A percentile compares a stretch with the other conserved stretches of the same genome.
phyloP scores from a whole-genome alignment of 2,888 invertebrate species.

The Apamea sordens region DNA sequence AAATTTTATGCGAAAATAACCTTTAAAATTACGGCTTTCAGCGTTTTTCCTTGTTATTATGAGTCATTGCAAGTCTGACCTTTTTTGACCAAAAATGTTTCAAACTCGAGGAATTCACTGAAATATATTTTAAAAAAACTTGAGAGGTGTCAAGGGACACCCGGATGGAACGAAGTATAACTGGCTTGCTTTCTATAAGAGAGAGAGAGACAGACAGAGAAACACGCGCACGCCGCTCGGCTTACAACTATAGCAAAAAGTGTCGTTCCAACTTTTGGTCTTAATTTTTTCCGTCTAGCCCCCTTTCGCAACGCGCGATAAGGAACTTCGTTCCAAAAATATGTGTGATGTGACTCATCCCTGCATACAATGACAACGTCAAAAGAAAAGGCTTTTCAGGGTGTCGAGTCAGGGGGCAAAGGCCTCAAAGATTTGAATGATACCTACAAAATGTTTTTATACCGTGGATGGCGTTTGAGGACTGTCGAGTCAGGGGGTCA shows the following conservation, averaged over 20 bases:
- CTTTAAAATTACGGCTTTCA: background rate
- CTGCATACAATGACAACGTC: constrained; percentile 2
- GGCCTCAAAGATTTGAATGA: background rate
- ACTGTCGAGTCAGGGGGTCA: constrained; percentile 32
- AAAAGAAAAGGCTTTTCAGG: constrained; percentile 5
- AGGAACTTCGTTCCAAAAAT: too few species aligned
- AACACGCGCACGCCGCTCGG: too few species aligned
- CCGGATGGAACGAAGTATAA: too few species aligned
- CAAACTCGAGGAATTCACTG: background rate
- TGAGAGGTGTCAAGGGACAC: too few species aligned
- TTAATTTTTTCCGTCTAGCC: too few species aligned
- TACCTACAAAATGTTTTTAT: background rate
- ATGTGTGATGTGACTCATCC: constrained; percentile 4
- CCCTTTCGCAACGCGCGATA: too few species aligned
- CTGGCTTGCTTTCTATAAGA: too few species aligned
- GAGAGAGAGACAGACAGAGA: too few species aligned
- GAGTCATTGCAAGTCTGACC: constrained; percentile 17
- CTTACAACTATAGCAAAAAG: too few species aligned
- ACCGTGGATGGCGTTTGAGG: background rate
- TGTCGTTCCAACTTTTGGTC: too few species aligned
- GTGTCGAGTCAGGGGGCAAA: constrained; percentile 23
- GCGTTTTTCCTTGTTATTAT: constrained; percentile 2
- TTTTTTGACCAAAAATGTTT: background rate
- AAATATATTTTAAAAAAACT: too few species aligned
- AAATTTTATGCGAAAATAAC: constrained; percentile 33